Evolutionary conservation across 2,113 vertebrate genomes (phyloP).

Genomic region (Callithrix jacchus): DNA sequence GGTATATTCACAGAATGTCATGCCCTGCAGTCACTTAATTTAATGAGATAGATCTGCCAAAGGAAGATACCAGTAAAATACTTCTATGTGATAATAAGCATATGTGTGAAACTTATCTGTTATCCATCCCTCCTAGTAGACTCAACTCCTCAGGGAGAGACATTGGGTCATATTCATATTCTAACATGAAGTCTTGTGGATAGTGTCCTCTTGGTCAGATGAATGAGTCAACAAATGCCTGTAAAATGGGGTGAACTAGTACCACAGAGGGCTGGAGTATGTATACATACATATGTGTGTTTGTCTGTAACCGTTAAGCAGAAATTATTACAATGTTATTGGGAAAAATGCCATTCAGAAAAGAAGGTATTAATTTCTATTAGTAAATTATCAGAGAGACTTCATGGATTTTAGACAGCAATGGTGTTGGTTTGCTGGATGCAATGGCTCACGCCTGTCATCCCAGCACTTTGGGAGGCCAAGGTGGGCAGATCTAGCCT

Average conservation of each 20-base stretch:
- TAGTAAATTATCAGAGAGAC: not conserved
- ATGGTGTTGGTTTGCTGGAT: not conserved
- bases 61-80: not conserved
- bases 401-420: not conserved
- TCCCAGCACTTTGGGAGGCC: no score
- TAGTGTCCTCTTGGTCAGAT: not conserved
- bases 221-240: not conserved
- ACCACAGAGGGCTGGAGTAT: not conserved
- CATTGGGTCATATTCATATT: not conserved
- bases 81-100: not conserved
- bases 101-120: not conserved
- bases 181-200: not conserved
- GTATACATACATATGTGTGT: not conserved
- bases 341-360: not conserved
- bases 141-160: not conserved
- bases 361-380: not conserved
- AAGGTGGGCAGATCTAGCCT: no score
- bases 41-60: not conserved
- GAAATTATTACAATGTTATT: not conserved
- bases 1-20: not conserved
- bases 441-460: no score
- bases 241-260: not conserved
- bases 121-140: not conserved
- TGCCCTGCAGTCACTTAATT: not conserved
- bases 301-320: not conserved